phyloP scores from a whole-genome alignment of 2,888 invertebrate genomes.

The Cheilosia vernalis region DNA sequence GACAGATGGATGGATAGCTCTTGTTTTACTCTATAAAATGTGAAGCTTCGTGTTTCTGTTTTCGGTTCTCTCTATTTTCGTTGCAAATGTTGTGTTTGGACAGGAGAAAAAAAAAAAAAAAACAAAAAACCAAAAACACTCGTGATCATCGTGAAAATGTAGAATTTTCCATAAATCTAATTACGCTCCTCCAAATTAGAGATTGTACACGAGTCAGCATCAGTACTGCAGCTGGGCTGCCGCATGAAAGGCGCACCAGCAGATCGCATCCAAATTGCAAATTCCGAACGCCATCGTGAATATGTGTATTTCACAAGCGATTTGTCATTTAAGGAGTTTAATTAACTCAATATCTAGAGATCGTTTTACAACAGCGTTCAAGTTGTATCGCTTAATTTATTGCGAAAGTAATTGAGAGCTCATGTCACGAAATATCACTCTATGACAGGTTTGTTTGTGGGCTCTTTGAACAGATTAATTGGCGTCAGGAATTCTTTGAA shows the following conservation, averaged over 20 bases:
- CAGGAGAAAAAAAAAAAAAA: constrained; percentile 7
- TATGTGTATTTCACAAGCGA: constrained; percentile 53
- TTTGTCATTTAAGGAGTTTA: constrained; percentile 57
- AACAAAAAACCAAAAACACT: constrained; percentile 1
- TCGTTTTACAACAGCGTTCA: not conserved
- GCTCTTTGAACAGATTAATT: not conserved
- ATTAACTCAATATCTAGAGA: constrained; percentile 47
- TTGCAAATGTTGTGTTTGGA: constrained; percentile 57
- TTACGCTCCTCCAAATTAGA: constrained; percentile 40
- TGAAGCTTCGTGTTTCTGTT: constrained; percentile 55
- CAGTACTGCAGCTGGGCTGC: not conserved
- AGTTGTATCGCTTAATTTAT: constrained; percentile 5
- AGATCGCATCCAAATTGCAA: constrained; percentile 28
- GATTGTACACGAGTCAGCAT: constrained; percentile 34
- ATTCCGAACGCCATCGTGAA: constrained; percentile 33
- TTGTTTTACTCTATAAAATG: constrained; percentile 62
- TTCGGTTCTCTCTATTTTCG: constrained; percentile 13
- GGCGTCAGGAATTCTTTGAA: constrained; percentile 36
- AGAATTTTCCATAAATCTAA: constrained; percentile 69
- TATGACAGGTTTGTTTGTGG: not conserved
- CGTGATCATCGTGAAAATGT: constrained; percentile 58
- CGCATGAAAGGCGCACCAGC: constrained; percentile 57
- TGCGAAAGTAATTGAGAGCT: constrained; percentile 39
- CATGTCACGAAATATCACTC: constrained; percentile 17
- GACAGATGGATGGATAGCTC: constrained; percentile 56